phyloP scores from a whole-genome alignment of 30 jellyfish, hydroid and myxozoan genomes.

The Catostylus mosaicus region DNA sequence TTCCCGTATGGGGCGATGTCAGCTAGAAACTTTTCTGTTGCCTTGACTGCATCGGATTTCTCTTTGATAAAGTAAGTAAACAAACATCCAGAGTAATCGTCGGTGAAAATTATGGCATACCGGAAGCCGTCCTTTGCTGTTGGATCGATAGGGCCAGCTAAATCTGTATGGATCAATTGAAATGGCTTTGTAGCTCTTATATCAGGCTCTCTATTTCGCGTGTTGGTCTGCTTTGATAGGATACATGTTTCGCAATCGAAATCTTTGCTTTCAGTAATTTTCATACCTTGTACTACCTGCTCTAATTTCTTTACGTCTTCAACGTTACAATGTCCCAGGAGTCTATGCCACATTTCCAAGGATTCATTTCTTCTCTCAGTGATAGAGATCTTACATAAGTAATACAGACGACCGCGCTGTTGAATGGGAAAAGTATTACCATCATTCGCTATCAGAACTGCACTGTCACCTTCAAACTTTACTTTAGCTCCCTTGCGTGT shows the following conservation, averaged over 20 bases:
- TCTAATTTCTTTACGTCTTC: constrained; percentile 36
- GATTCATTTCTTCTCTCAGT: constrained; percentile 22
- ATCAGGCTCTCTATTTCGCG: neutral
- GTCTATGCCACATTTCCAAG: constrained; percentile 38
- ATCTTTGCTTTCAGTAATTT: constrained; percentile 2
- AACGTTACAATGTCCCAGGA: constrained; percentile 54
- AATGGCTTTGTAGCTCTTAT: constrained; percentile 11
- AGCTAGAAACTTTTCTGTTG: neutral
- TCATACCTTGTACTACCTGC: constrained; percentile 45
- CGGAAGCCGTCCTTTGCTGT: constrained; percentile 15
- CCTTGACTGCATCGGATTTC: neutral
- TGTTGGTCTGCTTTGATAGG: neutral
- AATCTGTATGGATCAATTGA: constrained; percentile 21
- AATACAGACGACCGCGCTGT: constrained; percentile 54
- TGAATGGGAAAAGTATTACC: constrained; percentile 42
- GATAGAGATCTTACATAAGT: constrained; percentile 14
- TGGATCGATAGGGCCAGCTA: constrained; percentile 46
- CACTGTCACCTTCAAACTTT: constrained; percentile 5
- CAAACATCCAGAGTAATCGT: constrained; percentile 16
- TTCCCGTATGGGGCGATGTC: constrained; percentile 25
- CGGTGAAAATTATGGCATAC: constrained; percentile 13
- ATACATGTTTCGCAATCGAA: constrained; percentile 59
- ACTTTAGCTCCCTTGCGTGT: constrained; percentile 40
- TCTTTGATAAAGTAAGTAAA: neutral
- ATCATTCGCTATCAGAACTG: constrained; percentile 7